Conservation (phyloP, 2,888 invertebrate species). For the Tricholauxania praeusta region DNA sequence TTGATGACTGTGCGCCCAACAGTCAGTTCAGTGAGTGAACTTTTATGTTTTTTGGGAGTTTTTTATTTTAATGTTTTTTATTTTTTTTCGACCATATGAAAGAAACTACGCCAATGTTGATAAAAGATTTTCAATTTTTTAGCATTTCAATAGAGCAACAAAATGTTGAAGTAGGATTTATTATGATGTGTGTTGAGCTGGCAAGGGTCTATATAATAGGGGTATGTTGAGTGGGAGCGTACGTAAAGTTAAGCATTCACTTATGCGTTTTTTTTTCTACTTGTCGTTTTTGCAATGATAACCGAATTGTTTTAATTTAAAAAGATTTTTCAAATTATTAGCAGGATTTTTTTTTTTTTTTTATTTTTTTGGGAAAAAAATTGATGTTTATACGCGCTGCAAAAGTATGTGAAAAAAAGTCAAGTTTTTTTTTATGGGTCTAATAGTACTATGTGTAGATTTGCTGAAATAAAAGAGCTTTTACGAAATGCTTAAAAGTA, state of each 20-base stretch:
- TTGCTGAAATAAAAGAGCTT: too few relatives aligned
- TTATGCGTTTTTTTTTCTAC: not conserved
- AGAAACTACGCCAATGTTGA: constrained; percentile 23
- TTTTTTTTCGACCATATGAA: constrained; percentile 8
- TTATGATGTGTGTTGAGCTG: not conserved
- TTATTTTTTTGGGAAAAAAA: not conserved
- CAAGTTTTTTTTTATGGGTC: too few relatives aligned
- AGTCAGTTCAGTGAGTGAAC: not conserved
- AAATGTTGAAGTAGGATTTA: not conserved
- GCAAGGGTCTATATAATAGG: not conserved
- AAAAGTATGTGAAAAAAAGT: too few relatives aligned
- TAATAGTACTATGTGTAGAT: too few relatives aligned
- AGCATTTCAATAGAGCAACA: constrained; percentile 30
- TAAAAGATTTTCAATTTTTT: constrained; percentile 20
- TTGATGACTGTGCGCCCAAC: not conserved
- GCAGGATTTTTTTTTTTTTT: not conserved
- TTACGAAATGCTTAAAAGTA: too few relatives aligned
- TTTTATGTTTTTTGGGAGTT: constrained; percentile 12
- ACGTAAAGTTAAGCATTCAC: constrained; percentile 6
- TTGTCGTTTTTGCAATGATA: not conserved
- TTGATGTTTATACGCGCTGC: not conserved
- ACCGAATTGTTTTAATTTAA: constrained; percentile 14
- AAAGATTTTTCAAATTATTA: constrained; percentile 26
- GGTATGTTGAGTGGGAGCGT: not conserved
- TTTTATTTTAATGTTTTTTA: not conserved